Evolutionary conservation across 2,797 vertebrate species (phyloP).

Genomic region (Onychomys leucogaster): DNA sequence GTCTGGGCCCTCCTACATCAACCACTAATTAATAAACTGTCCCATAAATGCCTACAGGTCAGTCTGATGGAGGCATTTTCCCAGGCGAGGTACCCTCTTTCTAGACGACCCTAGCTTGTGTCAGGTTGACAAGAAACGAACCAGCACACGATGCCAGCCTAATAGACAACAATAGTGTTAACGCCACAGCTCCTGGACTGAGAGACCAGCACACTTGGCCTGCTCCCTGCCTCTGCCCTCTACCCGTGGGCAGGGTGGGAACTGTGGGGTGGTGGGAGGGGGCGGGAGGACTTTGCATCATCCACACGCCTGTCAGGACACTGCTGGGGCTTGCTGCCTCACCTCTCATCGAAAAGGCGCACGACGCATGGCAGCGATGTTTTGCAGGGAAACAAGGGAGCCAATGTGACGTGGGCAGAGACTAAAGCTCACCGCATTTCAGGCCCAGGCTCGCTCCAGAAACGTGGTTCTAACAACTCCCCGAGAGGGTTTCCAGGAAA

Average conservation of each 20-base stretch:
- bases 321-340: slow-evolving; percentile 54
- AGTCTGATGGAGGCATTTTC: neutral
- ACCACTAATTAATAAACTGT: no score
- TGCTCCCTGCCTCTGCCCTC: neutral
- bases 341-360: slow-evolving; percentile 15
- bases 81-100: neutral
- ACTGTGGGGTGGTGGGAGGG: neutral
- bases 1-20: neutral
- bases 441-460: slow-evolving; percentile 23
- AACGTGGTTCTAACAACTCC: slow-evolving; percentile 35
- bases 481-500: slow-evolving; percentile 72
- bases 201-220: neutral
- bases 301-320: neutral
- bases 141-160: neutral
- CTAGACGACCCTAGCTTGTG: neutral
- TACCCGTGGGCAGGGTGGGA: neutral
- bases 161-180: neutral
- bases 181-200: no score
- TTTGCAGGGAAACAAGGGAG: slow-evolving; percentile 72
- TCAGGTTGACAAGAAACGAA: neutral
- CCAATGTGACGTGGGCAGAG: slow-evolving; percentile 30
- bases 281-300: neutral
- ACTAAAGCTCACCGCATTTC: slow-evolving; percentile 21
- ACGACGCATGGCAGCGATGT: slow-evolving; percentile 21
- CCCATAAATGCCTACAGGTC: neutral